phyloP scores from a whole-genome alignment of 2,113 vertebrate species.

The Carlito syrichta region DNA sequence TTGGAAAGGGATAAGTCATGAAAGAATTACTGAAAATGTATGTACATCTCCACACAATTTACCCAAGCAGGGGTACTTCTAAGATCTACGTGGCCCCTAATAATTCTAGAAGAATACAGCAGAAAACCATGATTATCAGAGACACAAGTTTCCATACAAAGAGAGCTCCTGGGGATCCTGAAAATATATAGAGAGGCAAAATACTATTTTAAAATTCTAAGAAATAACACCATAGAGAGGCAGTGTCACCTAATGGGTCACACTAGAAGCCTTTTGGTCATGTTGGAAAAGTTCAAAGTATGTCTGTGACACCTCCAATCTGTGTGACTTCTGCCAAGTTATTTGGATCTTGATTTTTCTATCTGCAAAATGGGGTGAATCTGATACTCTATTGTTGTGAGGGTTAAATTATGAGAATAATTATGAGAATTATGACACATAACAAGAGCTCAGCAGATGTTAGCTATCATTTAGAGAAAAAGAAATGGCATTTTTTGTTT shows the following conservation, averaged over 20 bases:
- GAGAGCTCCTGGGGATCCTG: neutral
- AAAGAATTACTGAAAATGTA: neutral
- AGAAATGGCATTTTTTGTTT: neutral
- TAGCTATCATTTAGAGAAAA: neutral
- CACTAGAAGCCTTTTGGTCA: accelerated
- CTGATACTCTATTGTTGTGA: neutral
- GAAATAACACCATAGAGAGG: neutral
- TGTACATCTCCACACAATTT: neutral
- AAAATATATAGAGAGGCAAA: neutral
- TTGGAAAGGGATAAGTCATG: neutral
- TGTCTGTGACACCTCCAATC: neutral
- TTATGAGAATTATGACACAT: neutral
- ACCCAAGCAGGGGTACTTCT: neutral
- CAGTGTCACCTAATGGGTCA: neutral
- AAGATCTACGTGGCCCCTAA: neutral
- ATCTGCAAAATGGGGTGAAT: neutral
- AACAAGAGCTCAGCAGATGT: neutral
- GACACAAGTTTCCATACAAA: neutral
- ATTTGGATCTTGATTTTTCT: neutral
- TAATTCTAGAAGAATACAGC: neutral
- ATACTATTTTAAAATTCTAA: neutral
- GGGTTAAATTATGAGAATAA: neutral
- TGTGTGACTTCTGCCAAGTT: neutral
- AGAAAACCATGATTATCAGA: neutral
- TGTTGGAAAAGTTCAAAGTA: neutral